Evolutionary conservation across 2,888 invertebrate species (phyloP), one percentile per base, ranked within the genome.

Genomic region (Cataglyphis livida): DNA sequence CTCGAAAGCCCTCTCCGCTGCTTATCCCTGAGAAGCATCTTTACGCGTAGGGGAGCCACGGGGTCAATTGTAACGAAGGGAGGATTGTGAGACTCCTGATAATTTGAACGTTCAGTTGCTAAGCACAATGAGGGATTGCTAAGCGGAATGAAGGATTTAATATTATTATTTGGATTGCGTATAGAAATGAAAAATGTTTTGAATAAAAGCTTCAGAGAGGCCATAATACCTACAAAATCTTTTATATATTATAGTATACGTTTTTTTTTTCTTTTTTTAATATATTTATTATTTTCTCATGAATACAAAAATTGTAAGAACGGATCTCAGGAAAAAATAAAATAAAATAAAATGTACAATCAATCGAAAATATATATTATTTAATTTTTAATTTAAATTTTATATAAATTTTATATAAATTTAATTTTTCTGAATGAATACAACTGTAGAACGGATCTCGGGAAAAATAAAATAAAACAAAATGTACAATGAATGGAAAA

Each of bases 121-220:
- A 28, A 41, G 70, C 61, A 65, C 70, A 48, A 51, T 35, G 32
- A 44, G 21, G 54, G 57, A 44, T 81, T 65, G 65, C 51, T 32
- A 28, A 41, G 70, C 61, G 62, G 74, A 48, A 51, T 38, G 32
- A 44, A 21, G 54, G 57, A 44, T 82, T 65, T 54, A 68, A 68
- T 35, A 32, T 68, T 75, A 75, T 75, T 51, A 68, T 35, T 12
- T 51, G 68, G 75, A 75, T 75, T 68, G 66, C 74, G 12, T 59
- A 41, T 28, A 7, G 51, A 75, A 38, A 75, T 66, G 48, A 68
- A 68, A 75, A 68, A 68, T 38, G 25, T 68, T 66, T 68, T 9
- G 12, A 3, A 35, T 21, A 66, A 66, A 65, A 48, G 48, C 44
- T 64, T 75, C 75, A 35, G 65, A 28, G 18, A 9, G 10, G 4